These are phyloP conservation scores for Halocynthia aurantium DNA, from an alignment of 23 tunicate genomes.

Conservation along the genomic window DNA sequence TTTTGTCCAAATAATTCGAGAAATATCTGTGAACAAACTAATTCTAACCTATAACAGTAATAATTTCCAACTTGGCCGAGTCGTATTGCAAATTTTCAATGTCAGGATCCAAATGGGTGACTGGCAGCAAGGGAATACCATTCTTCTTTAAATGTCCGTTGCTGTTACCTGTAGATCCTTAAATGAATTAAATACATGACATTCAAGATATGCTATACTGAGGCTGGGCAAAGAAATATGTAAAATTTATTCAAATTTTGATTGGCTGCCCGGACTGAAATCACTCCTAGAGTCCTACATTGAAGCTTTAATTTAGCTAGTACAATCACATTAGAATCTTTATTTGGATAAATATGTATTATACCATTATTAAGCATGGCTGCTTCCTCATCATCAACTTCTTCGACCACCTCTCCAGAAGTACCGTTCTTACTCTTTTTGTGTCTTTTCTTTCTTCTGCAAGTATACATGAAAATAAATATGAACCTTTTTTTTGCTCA, in stretches of 20 bases:
- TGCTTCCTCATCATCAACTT: conserved; percentile 26
- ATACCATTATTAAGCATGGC: conserved; percentile 58
- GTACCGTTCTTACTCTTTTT: conserved; percentile 13
- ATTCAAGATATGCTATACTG: not conserved
- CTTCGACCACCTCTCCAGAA: not conserved
- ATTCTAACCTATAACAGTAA: conserved; percentile 67
- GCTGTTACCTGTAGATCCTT: conserved; percentile 45
- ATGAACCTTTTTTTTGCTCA: not conserved
- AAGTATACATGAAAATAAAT: not conserved
- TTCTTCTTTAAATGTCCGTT: conserved; percentile 20
- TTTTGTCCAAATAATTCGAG: not conserved
- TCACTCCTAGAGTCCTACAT: no score
- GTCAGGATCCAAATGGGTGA: conserved; percentile 31
- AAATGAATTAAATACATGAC: not conserved
- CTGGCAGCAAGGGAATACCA: conserved; percentile 29
- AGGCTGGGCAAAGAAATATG: no score
- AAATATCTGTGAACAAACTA: not conserved
- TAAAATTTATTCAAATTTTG: no score
- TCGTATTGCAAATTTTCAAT: conserved; percentile 43
- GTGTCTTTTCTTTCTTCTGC: conserved; percentile 15
- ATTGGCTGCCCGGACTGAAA: no score
- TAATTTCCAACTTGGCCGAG: conserved; percentile 36
- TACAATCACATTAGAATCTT: no score
- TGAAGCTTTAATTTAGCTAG: no score
- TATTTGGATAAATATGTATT: no score